Evolutionary conservation across 2,797 vertebrate genomes (phyloP), one percentile per base, ranked within the genome.

Genomic region (Helicolenus hilgendorfi): DNA sequence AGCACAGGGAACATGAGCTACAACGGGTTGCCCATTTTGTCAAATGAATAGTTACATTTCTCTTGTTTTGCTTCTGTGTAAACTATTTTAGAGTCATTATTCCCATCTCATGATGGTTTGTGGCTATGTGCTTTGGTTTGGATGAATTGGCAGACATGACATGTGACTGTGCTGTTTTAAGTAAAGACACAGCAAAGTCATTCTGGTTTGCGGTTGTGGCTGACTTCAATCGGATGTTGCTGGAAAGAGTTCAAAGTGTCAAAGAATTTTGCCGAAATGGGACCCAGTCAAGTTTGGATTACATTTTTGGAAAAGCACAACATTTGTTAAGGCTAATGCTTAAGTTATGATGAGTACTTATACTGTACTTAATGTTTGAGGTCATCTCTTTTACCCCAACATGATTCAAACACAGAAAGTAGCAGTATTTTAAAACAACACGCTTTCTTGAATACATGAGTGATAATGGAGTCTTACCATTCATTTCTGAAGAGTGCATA

Each of bases 401-500:
- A 4, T 45, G 9, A 67, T 5, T 22, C 45, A 77, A 60, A 45
- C 18, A 10, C 1, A 0, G 5, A 59, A 29, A 13, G 29, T n/a
- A 72, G 9, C 5, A 1, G 14, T 3, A 0, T 45, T 24, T 11
- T 4, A 8, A 49, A 49, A 20, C 18, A 49, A 49, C 45, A 49
- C 18, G 3, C 20, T 31, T 4, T 15, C 20, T 27, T 29, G 1
- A 33, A 41, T 6, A 5, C 7, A 38, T 7, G 11, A 26, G 35
- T 14, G 1, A 33, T 24, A 60, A 33, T 11, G 15, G 26, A 13
- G 24, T 20, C 89, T 13, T 92, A 98, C 97, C 97, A 98, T 63
- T 92, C 80, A 29, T 97, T 97, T 72, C 58, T 96, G 89, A 98
- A 98, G 63, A 98, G 96, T 1, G 76, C 96, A 11, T 97, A 98